Percentiles rank a stretch among this genome's conserved stretches.
Evolutionary conservation across 2,797 vertebrate species (phyloP).

Genomic region (Tangara arthus): DNA sequence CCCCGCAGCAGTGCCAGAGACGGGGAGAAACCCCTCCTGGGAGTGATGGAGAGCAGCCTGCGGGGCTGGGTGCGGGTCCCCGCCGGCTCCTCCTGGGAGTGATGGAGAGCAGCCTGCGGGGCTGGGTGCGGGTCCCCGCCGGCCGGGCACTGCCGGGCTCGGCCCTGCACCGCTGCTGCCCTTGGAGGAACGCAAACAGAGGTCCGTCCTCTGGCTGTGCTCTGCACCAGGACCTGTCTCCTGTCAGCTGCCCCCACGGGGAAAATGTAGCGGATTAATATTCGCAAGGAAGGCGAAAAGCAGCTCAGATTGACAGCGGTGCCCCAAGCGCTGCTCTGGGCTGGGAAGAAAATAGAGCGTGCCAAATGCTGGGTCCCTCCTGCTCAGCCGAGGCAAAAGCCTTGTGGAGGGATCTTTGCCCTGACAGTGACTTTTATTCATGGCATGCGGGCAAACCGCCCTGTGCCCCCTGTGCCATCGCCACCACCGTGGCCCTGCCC

Average conservation of each 20-base stretch:
- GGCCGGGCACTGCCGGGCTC: background rate
- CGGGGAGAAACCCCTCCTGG: background rate
- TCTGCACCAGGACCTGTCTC: background rate
- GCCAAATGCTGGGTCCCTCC: background rate
- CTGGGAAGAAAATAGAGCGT: background rate
- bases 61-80: too few relatives aligned
- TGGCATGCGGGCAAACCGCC: accelerated
- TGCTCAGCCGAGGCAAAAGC: background rate
- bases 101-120: too few relatives aligned
- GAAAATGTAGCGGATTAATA: accelerated
- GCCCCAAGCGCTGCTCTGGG: background rate
- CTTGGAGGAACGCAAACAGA: background rate
- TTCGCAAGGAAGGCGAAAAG: background rate
- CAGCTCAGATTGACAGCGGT: background rate
- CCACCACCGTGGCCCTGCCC: accelerated
- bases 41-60: too few relatives aligned
- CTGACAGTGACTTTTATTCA: background rate
- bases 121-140: background rate
- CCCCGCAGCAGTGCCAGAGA: background rate
- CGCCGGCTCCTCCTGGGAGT: too few relatives aligned
- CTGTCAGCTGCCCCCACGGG: background rate
- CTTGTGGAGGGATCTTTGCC: background rate
- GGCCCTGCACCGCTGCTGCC: accelerated
- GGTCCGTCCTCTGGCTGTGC: background rate
- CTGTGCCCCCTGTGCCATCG: background rate